phyloP scores from a whole-genome alignment of 2,797 vertebrate species.

The Sarcophilus harrisii region DNA sequence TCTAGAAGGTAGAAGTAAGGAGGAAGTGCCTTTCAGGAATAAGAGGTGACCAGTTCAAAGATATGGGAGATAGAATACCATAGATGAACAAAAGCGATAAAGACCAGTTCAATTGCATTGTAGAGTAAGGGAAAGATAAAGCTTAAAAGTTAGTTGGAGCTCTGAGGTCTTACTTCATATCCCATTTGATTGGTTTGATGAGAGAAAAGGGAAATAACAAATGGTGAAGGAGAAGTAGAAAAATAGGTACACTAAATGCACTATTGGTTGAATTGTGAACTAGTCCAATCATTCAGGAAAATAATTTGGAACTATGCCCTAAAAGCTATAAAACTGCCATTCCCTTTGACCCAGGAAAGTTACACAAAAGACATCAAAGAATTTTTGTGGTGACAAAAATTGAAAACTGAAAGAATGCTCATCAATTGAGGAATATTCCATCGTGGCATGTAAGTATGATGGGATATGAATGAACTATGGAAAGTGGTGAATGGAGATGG shows the following conservation, averaged over 20 bases:
- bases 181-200: background rate
- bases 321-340: background rate
- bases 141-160: background rate
- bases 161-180: background rate
- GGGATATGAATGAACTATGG: background rate
- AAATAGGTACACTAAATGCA: background rate
- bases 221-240: background rate
- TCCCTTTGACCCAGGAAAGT: background rate
- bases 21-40: background rate
- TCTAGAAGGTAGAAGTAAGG: background rate
- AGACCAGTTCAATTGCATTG: background rate
- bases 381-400: background rate
- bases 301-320: background rate
- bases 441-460: background rate
- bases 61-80: background rate
- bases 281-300: background rate
- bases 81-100: background rate
- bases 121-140: background rate
- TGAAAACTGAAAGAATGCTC: background rate
- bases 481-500: background rate
- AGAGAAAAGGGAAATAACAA: background rate
- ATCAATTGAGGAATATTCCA: background rate
- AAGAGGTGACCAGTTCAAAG: background rate
- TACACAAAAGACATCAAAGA: background rate
- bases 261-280: background rate